phyloP scores from a whole-genome alignment of 2,113 vertebrate genomes.

The Aspidoscelis tigris region DNA sequence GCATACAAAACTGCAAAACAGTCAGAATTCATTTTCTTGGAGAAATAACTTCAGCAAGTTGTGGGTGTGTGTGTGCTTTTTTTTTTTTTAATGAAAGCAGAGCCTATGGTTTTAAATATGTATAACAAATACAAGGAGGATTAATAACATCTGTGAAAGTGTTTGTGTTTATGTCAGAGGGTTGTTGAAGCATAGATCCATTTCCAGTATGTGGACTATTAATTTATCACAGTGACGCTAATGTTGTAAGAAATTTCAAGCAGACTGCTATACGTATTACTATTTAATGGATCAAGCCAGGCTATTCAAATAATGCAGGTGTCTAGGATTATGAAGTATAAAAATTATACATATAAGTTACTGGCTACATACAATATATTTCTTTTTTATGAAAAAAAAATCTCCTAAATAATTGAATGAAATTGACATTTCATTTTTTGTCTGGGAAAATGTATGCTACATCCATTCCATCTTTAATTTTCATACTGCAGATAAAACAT shows the following conservation, averaged over 20 bases:
- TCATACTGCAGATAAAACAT: neutral
- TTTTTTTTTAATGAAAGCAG: neutral
- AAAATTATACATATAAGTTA: neutral
- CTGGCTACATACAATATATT: neutral
- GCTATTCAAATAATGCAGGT: constrained; percentile 51
- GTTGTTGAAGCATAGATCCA: constrained; percentile 58
- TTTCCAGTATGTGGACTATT: constrained; percentile 64
- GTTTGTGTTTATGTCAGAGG: constrained; percentile 68
- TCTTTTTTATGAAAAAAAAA: neutral
- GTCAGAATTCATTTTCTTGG: constrained; percentile 10
- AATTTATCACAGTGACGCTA: constrained; percentile 69
- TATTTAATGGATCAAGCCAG: constrained; percentile 69
- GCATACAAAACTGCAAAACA: constrained; percentile 25
- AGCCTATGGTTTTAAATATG: constrained; percentile 45
- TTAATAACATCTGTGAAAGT: constrained; percentile 49
- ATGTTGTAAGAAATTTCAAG: constrained; percentile 58
- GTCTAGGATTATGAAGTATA: constrained; percentile 13
- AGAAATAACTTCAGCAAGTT: neutral
- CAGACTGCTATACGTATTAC: constrained; percentile 63
- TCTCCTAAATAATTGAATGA: neutral
- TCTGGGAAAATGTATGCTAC: neutral
- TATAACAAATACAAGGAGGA: constrained; percentile 52
- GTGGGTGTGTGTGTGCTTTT: neutral
- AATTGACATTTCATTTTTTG: neutral
- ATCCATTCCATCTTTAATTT: neutral